Evolutionary conservation across 2,888 invertebrate genomes (phyloP).

Genomic region (Epinotia nisella): DNA sequence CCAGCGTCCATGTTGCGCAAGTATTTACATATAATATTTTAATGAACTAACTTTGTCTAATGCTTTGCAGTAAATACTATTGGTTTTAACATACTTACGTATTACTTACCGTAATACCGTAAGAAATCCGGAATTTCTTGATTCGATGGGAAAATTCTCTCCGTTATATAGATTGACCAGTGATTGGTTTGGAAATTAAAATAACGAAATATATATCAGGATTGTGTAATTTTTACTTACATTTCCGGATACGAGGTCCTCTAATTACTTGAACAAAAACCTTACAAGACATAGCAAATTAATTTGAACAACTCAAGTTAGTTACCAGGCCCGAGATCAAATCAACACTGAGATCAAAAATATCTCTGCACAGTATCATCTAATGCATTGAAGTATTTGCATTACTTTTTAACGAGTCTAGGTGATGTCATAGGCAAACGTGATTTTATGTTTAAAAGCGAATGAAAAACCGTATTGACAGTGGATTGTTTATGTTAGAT

Average conservation of each 20-base stretch:
- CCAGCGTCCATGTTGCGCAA: conserved; percentile 51
- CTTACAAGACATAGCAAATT: conserved; percentile 59
- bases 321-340: conserved; percentile 46
- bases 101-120: conserved; percentile 33
- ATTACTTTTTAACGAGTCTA: conserved; percentile 54
- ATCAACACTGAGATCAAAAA: conserved; percentile 53
- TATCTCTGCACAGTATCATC: conserved; percentile 42
- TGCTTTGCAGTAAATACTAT: conserved; percentile 7
- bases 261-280: conserved; percentile 57
- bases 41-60: conserved; percentile 38
- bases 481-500: conserved; percentile 26
- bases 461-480: conserved; percentile 54
- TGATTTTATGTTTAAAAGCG: conserved; percentile 55
- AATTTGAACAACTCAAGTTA: conserved; percentile 47
- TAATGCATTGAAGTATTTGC: conserved; percentile 52
- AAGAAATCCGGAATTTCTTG: conserved; percentile 42
- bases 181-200: conserved; percentile 9
- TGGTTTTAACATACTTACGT: not conserved
- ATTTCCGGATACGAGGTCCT: conserved; percentile 52
- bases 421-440: conserved; percentile 63
- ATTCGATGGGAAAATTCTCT: conserved; percentile 26
- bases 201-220: conserved; percentile 6
- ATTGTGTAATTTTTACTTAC: conserved; percentile 55
- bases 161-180: conserved; percentile 1
- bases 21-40: conserved; percentile 41